These are phyloP conservation scores for Charanyca ferruginea DNA, from an alignment of 2,888 invertebrate genomes.

Conservation along the genomic window DNA sequence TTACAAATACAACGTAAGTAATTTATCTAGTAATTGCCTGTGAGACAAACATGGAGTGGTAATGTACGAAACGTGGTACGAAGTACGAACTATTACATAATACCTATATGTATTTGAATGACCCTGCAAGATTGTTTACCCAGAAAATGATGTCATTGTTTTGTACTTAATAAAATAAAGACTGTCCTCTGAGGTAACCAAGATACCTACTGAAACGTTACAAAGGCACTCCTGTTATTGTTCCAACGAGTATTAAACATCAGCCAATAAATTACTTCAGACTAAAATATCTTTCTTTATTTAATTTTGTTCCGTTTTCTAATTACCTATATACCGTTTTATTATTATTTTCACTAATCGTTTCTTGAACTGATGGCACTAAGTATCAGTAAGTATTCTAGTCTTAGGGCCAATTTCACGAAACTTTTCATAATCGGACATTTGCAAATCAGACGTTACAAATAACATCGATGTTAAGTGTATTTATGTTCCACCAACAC, in stretches of 20 bases:
- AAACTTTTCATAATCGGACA: no score
- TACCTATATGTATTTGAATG: constrained; percentile 28
- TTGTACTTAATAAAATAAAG: constrained; percentile 33
- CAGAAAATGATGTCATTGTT: constrained; percentile 65
- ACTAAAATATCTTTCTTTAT: not conserved
- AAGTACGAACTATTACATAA: constrained; percentile 17
- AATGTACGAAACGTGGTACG: constrained; percentile 4
- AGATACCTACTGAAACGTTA: constrained; percentile 8
- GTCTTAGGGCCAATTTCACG: no score
- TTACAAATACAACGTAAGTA: constrained; percentile 24
- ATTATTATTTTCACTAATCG: no score
- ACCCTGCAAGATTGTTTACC: constrained; percentile 48
- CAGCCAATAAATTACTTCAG: not conserved
- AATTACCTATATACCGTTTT: no score
- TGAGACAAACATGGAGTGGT: constrained; percentile 24
- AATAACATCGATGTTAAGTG: no score
- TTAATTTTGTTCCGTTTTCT: not conserved
- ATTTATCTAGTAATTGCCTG: constrained; percentile 31
- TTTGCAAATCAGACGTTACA: no score
- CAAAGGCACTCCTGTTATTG: constrained; percentile 8
- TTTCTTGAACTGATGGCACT: not conserved
- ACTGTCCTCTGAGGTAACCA: constrained; percentile 12
- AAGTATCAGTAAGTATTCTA: no score
- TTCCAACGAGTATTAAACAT: not conserved
- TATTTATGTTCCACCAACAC: no score